Percentiles rank a stretch among this genome's conserved stretches.
Evolutionary conservation across 2,888 invertebrate genomes (phyloP).

Genomic region (Aleiodes leptofemur): DNA sequence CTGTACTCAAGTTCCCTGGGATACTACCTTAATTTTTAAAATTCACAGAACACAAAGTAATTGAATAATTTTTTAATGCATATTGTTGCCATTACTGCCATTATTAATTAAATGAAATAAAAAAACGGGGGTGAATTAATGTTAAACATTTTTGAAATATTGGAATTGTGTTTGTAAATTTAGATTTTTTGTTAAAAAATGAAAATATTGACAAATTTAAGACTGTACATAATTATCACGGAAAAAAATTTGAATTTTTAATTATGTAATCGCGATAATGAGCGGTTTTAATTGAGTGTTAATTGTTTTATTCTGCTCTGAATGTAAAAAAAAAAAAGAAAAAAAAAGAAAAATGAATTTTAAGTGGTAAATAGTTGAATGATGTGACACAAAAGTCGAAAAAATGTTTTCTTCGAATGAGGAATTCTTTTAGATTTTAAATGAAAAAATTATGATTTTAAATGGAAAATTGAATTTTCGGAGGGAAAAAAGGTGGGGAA

Average conservation of each 20-base stretch:
- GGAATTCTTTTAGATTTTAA: too few relatives aligned
- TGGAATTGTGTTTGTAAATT: slow-evolving; percentile 31
- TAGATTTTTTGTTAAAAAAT: neutral
- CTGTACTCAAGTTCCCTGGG: too few relatives aligned
- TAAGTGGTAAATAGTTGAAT: neutral
- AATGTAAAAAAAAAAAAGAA: neutral
- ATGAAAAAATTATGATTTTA: too few relatives aligned
- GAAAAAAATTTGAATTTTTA: slow-evolving; percentile 29
- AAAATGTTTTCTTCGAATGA: slow-evolving; percentile 43
- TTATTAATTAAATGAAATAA: slow-evolving; percentile 57
- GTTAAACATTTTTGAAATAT: slow-evolving; percentile 42
- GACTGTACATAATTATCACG: slow-evolving; percentile 36
- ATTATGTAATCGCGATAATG: slow-evolving; percentile 41
- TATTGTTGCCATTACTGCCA: slow-evolving; percentile 68
- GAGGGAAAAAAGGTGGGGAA: too few relatives aligned
- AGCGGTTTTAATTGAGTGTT: slow-evolving; percentile 49
- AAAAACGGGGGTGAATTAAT: slow-evolving; percentile 20
- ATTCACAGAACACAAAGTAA: too few relatives aligned
- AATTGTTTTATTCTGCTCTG: slow-evolving; percentile 34
- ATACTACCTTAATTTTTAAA: too few relatives aligned
- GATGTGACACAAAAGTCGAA: slow-evolving; percentile 55
- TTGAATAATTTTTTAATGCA: slow-evolving; percentile 6
- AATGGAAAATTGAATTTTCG: too few relatives aligned
- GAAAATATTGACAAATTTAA: slow-evolving; percentile 20
- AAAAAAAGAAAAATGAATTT: neutral